phyloP scores from a whole-genome alignment of 2,797 vertebrate genomes.

The Graptemys geographica region DNA sequence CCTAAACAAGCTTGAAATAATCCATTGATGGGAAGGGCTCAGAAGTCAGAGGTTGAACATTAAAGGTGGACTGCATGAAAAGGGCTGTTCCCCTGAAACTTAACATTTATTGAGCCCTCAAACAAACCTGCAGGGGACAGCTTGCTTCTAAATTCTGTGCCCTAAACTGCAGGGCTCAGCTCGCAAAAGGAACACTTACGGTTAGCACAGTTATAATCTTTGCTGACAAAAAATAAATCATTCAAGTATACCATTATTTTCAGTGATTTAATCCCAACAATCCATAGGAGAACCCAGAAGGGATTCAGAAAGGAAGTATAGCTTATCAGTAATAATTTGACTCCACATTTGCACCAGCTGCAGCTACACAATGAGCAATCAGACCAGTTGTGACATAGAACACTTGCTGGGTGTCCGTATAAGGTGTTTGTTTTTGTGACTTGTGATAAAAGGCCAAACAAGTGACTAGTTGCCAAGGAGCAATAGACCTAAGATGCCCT shows the following conservation, averaged over 20 bases:
- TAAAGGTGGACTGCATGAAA: not conserved
- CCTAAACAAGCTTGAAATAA: not conserved
- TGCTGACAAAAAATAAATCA: not conserved
- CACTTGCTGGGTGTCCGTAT: not conserved
- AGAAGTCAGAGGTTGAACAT: not conserved
- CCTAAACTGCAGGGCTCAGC: not conserved
- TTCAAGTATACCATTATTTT: not conserved
- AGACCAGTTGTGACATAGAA: not conserved
- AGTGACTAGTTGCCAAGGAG: conserved; percentile 22
- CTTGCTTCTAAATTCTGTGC: not conserved
- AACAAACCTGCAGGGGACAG: not conserved
- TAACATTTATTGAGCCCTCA: not conserved
- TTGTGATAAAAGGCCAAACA: conserved; percentile 29
- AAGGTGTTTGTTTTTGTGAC: conserved; percentile 37
- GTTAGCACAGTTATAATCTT: not conserved
- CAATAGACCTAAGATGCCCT: not conserved
- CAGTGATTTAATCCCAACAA: not conserved
- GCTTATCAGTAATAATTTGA: not conserved
- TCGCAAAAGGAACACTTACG: not conserved
- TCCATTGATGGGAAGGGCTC: not conserved
- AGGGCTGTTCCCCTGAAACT: not conserved
- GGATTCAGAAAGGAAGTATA: conserved; percentile 9
- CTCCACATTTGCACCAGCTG: conserved; percentile 7
- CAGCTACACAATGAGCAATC: conserved; percentile 1
- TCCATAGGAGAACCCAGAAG: not conserved